A percentile compares a stretch with the other conserved stretches of the same genome.
phyloP scores from a whole-genome alignment of 1,140 invertebrate species.

The Lerema accius region DNA sequence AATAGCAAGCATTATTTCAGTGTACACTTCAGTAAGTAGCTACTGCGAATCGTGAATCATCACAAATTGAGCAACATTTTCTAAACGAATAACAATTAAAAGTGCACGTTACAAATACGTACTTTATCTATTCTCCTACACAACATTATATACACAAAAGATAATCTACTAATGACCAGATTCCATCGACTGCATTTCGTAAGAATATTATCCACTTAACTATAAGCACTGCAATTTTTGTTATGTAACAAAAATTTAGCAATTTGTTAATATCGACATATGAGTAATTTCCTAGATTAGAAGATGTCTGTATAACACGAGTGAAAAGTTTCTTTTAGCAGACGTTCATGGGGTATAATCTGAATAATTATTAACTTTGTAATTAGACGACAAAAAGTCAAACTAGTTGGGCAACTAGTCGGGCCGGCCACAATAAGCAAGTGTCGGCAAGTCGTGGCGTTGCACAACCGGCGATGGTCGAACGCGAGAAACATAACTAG shows the following conservation, averaged over 20 bases:
- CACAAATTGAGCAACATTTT: slow-evolving; percentile 6
- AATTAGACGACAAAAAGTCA: slow-evolving; percentile 77
- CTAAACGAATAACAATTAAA: background rate
- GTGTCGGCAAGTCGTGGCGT: slow-evolving; percentile 72
- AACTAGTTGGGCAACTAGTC: slow-evolving; percentile 73
- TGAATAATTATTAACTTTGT: slow-evolving; percentile 59
- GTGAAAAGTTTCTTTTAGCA: background rate
- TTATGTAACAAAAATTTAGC: slow-evolving; percentile 18
- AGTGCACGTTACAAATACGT: background rate
- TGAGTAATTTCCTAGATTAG: slow-evolving; percentile 1
- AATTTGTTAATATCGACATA: slow-evolving; percentile 8
- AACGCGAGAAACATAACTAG: slow-evolving; percentile 81
- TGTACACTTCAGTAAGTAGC: slow-evolving; percentile 41
- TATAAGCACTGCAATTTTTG: slow-evolving; percentile 18
- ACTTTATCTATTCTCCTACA: background rate
- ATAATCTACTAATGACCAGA: slow-evolving; percentile 16
- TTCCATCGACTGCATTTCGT: slow-evolving; percentile 13
- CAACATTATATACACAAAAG: background rate
- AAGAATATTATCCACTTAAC: slow-evolving; percentile 23
- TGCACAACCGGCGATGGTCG: slow-evolving; percentile 79
- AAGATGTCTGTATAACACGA: too few species aligned
- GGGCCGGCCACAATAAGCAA: slow-evolving; percentile 71
- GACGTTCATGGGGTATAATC: slow-evolving; percentile 37
- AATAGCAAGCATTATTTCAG: slow-evolving; percentile 18
- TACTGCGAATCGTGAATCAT: slow-evolving; percentile 45